phyloP scores from a whole-genome alignment of 1,140 invertebrate genomes.

The Octopus sinensis region DNA sequence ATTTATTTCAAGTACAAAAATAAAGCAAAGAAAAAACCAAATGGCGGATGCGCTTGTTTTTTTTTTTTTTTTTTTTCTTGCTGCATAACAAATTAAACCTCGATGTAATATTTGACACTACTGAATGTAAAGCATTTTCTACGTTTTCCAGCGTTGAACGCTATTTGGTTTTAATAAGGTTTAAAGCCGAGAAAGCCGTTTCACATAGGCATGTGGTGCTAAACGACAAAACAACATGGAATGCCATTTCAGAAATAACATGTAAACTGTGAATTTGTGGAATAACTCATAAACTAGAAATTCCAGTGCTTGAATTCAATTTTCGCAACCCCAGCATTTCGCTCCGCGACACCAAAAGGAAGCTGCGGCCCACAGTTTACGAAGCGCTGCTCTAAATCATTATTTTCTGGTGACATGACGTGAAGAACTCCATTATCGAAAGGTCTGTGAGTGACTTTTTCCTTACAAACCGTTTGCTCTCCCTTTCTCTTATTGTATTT shows the following conservation, averaged over 20 bases:
- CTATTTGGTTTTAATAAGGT: not conserved
- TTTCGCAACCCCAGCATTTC: not conserved
- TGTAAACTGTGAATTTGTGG: not conserved
- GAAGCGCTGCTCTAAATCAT: not conserved
- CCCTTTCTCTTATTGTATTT: too few species aligned
- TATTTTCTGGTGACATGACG: not conserved
- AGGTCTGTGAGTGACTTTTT: too few species aligned
- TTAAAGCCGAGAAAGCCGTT: not conserved
- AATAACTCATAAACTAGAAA: not conserved
- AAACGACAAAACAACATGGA: not conserved
- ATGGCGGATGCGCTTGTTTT: not conserved
- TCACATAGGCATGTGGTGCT: not conserved
- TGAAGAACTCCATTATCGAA: too few species aligned
- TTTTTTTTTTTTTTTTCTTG: constrained; percentile 24
- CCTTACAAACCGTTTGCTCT: too few species aligned
- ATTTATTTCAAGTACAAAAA: constrained; percentile 9
- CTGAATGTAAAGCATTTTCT: not conserved
- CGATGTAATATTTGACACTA: constrained; percentile 6
- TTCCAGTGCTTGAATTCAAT: not conserved
- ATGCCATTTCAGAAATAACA: constrained; percentile 7
- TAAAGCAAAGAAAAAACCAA: not conserved
- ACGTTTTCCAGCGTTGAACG: constrained; percentile 7
- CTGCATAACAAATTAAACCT: constrained; percentile 5
- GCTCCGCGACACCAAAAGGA: not conserved
- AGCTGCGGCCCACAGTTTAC: not conserved